A percentile compares a stretch with the other conserved stretches of the same genome.
These are phyloP conservation scores for Papilio polyxenes DNA, from an alignment of 1,140 invertebrate genomes.

Conservation along the genomic window DNA sequence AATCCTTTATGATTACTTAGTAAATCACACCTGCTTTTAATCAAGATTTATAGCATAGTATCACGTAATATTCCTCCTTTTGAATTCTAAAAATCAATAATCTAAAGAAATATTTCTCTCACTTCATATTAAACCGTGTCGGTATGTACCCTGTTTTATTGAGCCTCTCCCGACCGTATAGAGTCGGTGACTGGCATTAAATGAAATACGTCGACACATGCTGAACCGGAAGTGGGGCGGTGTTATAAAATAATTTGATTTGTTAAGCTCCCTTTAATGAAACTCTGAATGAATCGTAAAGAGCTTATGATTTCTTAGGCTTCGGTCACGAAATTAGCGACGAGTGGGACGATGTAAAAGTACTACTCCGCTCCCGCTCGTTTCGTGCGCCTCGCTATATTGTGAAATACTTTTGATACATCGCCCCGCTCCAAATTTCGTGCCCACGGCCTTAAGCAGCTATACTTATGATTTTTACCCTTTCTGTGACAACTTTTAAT, in stretches of 20 bases:
- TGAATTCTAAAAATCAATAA: background rate
- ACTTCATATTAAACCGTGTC: background rate
- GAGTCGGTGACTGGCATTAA: background rate
- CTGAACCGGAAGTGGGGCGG: background rate
- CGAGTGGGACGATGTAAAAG: too few relatives aligned
- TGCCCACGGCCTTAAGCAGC: too few relatives aligned
- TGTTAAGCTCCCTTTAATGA: background rate
- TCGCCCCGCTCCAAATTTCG: too few relatives aligned
- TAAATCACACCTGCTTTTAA: background rate
- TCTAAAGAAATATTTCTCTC: background rate
- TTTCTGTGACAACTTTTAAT: too few relatives aligned
- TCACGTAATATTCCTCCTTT: background rate
- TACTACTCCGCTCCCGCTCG: too few relatives aligned
- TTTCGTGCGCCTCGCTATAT: too few relatives aligned
- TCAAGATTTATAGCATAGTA: background rate
- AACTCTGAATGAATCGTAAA: background rate
- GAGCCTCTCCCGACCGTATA: background rate
- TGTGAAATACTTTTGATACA: too few relatives aligned
- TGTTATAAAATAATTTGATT: conserved; percentile 10
- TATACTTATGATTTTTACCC: too few relatives aligned
- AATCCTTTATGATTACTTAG: background rate
- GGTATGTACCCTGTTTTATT: background rate
- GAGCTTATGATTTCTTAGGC: background rate
- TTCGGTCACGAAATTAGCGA: too few relatives aligned
- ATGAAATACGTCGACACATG: conserved; percentile 26